These are phyloP conservation scores for Wasmannia auropunctata DNA, from an alignment of 1,140 invertebrate genomes.

Conservation along the genomic window DNA sequence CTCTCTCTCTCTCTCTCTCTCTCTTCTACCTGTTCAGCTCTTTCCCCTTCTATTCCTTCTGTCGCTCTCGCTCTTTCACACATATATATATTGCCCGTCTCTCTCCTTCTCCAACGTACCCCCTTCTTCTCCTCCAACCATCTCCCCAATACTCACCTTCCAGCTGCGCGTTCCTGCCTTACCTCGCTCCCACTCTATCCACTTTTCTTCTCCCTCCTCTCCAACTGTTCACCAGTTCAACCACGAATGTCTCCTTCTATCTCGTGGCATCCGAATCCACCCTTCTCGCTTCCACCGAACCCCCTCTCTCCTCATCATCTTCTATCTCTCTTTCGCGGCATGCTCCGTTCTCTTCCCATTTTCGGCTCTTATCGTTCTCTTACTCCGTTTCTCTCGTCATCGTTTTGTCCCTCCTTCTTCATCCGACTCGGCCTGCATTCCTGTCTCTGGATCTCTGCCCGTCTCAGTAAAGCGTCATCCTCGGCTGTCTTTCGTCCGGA, in stretches of 20 bases:
- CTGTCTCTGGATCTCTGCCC: conserved; percentile 29
- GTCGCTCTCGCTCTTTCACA: neutral
- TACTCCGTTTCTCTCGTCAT: neutral
- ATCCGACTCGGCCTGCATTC: conserved; percentile 41
- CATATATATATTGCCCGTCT: conserved; percentile 5
- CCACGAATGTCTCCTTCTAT: conserved; percentile 17
- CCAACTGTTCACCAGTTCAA: conserved; percentile 53
- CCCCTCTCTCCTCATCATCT: neutral
- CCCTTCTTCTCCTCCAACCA: conserved; percentile 38
- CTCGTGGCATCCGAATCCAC: conserved; percentile 1
- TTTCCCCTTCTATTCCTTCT: conserved; percentile 44
- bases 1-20: conserved; percentile 21
- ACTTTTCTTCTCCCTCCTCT: conserved; percentile 45
- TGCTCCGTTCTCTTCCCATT: conserved; percentile 32
- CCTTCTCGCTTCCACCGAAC: neutral
- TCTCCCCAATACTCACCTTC: conserved; percentile 40
- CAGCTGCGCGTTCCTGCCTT: conserved; percentile 66
- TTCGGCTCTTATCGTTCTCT: neutral
- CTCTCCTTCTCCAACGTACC: conserved; percentile 45
- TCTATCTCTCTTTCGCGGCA: conserved; percentile 5
- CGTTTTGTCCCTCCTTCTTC: neutral
- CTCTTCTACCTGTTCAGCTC: conserved; percentile 43
- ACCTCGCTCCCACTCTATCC: conserved; percentile 56
- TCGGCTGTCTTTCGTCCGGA: conserved; percentile 24
- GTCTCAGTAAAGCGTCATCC: conserved; percentile 27